These are phyloP conservation scores for Drosophila sturtevanti DNA, from an alignment of 1,140 invertebrate genomes.

Conservation along the genomic window DNA sequence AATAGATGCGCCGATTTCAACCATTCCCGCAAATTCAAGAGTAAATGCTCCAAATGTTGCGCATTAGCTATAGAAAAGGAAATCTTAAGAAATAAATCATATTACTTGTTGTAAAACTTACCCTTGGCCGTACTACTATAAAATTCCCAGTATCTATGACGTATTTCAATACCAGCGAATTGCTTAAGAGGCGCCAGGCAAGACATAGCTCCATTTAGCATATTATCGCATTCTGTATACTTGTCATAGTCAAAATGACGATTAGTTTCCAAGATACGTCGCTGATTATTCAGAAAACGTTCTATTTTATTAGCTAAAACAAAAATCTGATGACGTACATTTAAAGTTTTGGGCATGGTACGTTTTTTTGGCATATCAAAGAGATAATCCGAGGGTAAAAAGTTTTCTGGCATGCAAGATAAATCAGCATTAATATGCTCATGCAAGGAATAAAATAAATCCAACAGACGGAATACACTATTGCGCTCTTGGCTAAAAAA, in stretches of 20 bases:
- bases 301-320: conserved; percentile 59
- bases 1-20: conserved; percentile 54
- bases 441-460: conserved; percentile 59
- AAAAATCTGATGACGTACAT: conserved; percentile 65
- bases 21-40: conserved; percentile 41
- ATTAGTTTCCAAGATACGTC: conserved; percentile 53
- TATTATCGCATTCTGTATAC: conserved; percentile 58
- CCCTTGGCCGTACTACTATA: conserved; percentile 9
- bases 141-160: conserved; percentile 56
- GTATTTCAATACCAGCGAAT: conserved; percentile 38
- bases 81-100: background rate
- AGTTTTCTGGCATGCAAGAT: conserved; percentile 31
- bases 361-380: conserved; percentile 33
- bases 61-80: conserved; percentile 37
- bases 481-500: conserved; percentile 34
- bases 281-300: conserved; percentile 37
- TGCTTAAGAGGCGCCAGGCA: conserved; percentile 26
- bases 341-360: conserved; percentile 46
- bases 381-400: conserved; percentile 40
- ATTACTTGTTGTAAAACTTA: conserved; percentile 3
- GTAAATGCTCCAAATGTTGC: conserved; percentile 32
- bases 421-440: conserved; percentile 43
- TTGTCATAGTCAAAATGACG: conserved; percentile 53
- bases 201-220: conserved; percentile 21
- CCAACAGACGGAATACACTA: conserved; percentile 47